Conservation (phyloP, 2,113 vertebrate genomes). For the Gadus macrocephalus region DNA sequence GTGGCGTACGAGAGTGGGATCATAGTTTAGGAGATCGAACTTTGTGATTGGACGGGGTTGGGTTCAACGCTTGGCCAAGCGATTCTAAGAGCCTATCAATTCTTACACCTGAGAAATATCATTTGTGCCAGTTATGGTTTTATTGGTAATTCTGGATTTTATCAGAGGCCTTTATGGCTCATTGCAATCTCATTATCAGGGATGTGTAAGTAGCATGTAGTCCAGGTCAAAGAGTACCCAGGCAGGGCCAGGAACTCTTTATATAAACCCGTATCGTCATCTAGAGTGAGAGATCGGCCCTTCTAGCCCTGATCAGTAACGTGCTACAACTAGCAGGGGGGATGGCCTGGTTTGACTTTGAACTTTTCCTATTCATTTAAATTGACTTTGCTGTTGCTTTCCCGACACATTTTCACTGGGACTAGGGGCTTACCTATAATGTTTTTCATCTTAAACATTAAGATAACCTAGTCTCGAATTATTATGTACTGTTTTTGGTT, state of each 20-base stretch:
- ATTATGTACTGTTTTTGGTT: too few species aligned
- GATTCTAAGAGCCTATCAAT: neutral
- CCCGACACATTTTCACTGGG: too few species aligned
- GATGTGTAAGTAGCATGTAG: slow-evolving; percentile 8
- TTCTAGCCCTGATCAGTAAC: too few species aligned
- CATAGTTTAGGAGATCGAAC: neutral
- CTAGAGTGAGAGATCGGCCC: neutral
- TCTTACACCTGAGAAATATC: neutral
- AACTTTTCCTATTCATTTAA: too few species aligned
- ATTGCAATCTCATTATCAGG: slow-evolving; percentile 18
- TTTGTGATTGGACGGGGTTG: neutral
- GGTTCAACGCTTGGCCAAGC: neutral
- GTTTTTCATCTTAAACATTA: too few species aligned
- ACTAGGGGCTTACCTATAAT: too few species aligned
- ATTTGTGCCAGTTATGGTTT: neutral
- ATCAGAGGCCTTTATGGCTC: slow-evolving; percentile 6
- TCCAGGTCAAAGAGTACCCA: neutral
- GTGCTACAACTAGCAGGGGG: too few species aligned
- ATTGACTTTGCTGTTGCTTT: too few species aligned
- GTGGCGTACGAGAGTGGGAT: too few species aligned
- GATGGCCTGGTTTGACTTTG: too few species aligned
- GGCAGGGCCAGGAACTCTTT: neutral
- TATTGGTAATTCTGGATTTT: neutral
- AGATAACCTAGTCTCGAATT: too few species aligned
- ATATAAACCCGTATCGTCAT: neutral